A percentile compares a stretch with the other conserved stretches of the same genome.
Evolutionary conservation across 2,113 vertebrate genomes (phyloP).

Genomic region (Gavialis gangeticus): DNA sequence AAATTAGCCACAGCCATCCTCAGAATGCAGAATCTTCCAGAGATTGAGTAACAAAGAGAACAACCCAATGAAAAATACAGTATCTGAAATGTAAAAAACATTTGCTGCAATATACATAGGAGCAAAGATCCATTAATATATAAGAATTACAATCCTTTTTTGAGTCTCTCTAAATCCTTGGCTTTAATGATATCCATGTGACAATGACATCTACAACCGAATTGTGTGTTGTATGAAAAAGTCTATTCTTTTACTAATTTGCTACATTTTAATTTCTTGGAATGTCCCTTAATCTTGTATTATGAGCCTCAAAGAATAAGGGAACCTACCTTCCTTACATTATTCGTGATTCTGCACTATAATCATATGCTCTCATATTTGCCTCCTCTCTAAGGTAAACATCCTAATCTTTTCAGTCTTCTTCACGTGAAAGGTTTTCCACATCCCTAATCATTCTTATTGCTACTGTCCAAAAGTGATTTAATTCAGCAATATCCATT

Average conservation of each 20-base stretch:
- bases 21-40: background rate
- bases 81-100: background rate
- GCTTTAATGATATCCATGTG: background rate
- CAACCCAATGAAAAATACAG: background rate
- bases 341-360: background rate
- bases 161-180: background rate
- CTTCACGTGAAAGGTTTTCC: background rate
- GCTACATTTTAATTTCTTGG: background rate
- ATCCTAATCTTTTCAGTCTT: background rate
- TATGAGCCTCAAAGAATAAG: background rate
- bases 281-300: background rate
- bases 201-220: background rate
- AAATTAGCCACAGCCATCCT: background rate
- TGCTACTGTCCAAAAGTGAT: background rate
- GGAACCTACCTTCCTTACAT: accelerated
- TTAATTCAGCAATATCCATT: background rate
- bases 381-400: background rate
- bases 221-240: background rate
- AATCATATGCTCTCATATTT: background rate
- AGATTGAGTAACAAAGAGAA: background rate
- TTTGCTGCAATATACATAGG: background rate
- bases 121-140: background rate
- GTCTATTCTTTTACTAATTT: background rate
- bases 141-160: background rate
- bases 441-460: accelerated